These are phyloP conservation scores for Barbus barbus DNA, from an alignment of 2,113 vertebrate genomes.

Conservation along the genomic window DNA sequence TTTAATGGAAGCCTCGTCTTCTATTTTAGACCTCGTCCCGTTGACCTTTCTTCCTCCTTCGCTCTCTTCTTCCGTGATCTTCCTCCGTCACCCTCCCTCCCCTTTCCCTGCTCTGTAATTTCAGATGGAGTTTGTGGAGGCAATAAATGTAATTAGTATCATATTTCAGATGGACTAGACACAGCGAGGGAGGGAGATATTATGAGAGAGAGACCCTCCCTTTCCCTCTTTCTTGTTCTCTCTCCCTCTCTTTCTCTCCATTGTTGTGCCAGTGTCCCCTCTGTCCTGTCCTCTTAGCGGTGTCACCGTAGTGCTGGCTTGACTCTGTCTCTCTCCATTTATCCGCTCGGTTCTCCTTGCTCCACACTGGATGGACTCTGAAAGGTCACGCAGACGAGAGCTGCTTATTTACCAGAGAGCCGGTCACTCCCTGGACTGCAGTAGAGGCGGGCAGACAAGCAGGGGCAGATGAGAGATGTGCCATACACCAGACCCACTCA, in stretches of 20 bases:
- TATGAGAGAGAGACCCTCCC: conserved; percentile 9
- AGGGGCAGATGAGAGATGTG: conserved; percentile 24
- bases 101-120: conserved; percentile 41
- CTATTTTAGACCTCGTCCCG: conserved; percentile 42
- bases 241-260: not conserved
- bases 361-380: conserved; percentile 20
- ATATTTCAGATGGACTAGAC: conserved; percentile 49
- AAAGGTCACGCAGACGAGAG: conserved; percentile 29
- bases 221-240: conserved; percentile 18
- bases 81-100: not conserved
- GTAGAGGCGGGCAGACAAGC: not conserved
- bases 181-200: conserved; percentile 26
- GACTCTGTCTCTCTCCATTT: conserved; percentile 43
- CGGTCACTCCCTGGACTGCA: conserved; percentile 28
- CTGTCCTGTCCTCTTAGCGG: conserved; percentile 34
- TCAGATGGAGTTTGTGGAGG: conserved; percentile 53
- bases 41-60: conserved; percentile 50
- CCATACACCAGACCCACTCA: not conserved
- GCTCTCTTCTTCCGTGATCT: not conserved
- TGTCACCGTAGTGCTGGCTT: conserved; percentile 32
- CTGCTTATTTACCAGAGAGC: conserved; percentile 31
- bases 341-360: conserved; percentile 20
- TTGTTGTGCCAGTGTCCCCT: conserved; percentile 27
- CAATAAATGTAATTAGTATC: conserved; percentile 58
- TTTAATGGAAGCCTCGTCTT: conserved; percentile 44